Evolutionary conservation across 2,797 vertebrate species (phyloP), one percentile per base, ranked within the genome.

Genomic region (Momotus momota): DNA sequence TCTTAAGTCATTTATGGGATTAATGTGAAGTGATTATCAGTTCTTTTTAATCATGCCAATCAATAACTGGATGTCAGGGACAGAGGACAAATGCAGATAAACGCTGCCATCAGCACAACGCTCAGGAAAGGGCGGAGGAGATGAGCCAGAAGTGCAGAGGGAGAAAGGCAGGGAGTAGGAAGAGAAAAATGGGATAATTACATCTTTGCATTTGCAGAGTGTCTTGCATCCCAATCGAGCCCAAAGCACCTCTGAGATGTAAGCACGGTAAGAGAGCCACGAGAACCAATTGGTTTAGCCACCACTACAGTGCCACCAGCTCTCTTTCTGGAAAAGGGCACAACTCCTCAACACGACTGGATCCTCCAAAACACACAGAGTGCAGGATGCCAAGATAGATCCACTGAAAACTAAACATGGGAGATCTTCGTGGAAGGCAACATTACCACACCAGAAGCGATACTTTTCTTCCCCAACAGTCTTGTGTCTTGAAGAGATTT

Each of bases 1-100:
- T 97, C 98, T 95, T 98, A 99, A 99, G 99, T 98, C 97, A 98
- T 98, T 99, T 98, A 99, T 94, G 97, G 98, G 98, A 98, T 99
- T 99, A 99, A 98, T 98, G 97, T 96, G 97, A 97, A 97, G 97
- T 95, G 97, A 98, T 98, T 98, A 98, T 97, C 97, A 94, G 97
- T 95, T 97, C 97, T 98, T 97, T 97, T 98, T 98, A 96, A 97
- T 97, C 97, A 94, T 86, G 93, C 97, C 96, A 96, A 98, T 98
- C 96, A 86, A 96, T 96, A 96, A 89, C 92, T 84, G 95, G 96
- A 95, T 93, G 96, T 92, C 55, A 93, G 93, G 97, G 92, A 91
- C 90, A 97, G 83, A 97, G 97, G 97, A 97, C 96, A 96, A 94
- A 94, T 91, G 92, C 88, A 94, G 93, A 95, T 96, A 97, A 98